Conservation (phyloP, 2,113 vertebrate species). For the cat (Felis catus) region DNA sequence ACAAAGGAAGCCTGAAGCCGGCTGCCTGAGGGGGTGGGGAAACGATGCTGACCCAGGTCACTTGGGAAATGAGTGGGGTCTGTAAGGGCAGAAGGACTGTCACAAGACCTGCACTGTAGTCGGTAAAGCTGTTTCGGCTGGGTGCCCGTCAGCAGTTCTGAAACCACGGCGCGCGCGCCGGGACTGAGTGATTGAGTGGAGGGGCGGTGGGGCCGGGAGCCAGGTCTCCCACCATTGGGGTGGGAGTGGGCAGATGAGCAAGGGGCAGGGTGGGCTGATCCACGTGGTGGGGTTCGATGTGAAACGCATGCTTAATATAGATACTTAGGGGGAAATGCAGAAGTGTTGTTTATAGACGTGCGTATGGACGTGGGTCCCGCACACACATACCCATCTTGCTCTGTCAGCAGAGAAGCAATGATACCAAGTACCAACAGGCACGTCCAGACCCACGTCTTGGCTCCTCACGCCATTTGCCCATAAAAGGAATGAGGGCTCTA, state of each 20-base stretch:
- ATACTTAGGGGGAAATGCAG: too few species aligned
- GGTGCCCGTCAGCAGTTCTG: neutral
- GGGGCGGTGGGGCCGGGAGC: neutral
- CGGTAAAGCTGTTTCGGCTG: neutral
- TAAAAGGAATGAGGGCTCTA: neutral
- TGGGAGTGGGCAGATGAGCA: neutral
- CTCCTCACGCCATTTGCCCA: neutral
- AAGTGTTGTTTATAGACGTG: neutral
- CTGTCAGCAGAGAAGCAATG: neutral
- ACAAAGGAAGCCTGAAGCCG: neutral
- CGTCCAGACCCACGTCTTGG: too few species aligned
- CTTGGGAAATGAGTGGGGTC: neutral
- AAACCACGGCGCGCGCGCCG: rapidly evolving
- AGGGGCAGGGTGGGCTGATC: neutral
- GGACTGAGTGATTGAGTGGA: rapidly evolving
- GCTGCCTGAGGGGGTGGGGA: neutral
- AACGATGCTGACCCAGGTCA: neutral
- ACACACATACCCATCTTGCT: neutral
- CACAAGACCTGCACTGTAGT: neutral
- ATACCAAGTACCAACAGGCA: neutral
- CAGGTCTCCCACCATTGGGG: neutral
- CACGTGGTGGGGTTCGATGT: neutral
- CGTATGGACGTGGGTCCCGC: rapidly evolving
- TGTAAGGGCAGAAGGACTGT: too few species aligned
- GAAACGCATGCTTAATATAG: neutral